Evolutionary conservation across 2,113 vertebrate genomes (phyloP).

Genomic region (Myotis lucifugus): DNA sequence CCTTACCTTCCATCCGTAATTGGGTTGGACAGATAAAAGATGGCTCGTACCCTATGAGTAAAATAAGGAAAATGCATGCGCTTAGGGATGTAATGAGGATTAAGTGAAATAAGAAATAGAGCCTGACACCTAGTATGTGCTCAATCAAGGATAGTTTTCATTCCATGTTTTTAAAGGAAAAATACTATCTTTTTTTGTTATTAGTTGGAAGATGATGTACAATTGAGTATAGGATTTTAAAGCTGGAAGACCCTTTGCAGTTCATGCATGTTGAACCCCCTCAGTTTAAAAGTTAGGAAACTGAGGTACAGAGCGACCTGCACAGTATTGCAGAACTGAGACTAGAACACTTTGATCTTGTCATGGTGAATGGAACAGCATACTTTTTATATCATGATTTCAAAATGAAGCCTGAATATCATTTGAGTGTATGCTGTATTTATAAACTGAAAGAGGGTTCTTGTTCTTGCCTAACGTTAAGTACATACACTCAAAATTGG

Average conservation of each 20-base stretch:
- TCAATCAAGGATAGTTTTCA: not conserved
- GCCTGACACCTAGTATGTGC: not conserved
- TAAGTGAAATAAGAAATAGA: slow-evolving; percentile 34
- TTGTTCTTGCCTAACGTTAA: not conserved
- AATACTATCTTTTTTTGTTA: not conserved
- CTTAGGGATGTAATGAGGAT: not conserved
- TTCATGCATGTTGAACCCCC: not conserved
- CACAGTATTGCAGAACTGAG: not conserved
- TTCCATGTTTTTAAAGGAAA: not conserved
- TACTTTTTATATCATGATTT: slow-evolving; percentile 17
- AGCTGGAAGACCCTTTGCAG: not conserved
- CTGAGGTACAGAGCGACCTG: not conserved
- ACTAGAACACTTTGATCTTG: slow-evolving; percentile 11
- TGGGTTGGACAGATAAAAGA: not conserved
- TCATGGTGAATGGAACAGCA: not conserved
- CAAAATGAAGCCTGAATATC: not conserved
- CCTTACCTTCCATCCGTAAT: not conserved
- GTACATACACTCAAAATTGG: not conserved
- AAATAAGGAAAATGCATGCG: not conserved
- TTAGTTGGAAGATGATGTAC: not conserved
- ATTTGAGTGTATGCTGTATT: not conserved
- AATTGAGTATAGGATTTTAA: slow-evolving; percentile 27
- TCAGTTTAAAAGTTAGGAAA: not conserved
- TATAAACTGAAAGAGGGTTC: not conserved
- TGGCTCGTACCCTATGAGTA: not conserved